Evolutionary conservation across 23 tunicate species (phyloP).

Genomic region (Ascidia mentula): DNA sequence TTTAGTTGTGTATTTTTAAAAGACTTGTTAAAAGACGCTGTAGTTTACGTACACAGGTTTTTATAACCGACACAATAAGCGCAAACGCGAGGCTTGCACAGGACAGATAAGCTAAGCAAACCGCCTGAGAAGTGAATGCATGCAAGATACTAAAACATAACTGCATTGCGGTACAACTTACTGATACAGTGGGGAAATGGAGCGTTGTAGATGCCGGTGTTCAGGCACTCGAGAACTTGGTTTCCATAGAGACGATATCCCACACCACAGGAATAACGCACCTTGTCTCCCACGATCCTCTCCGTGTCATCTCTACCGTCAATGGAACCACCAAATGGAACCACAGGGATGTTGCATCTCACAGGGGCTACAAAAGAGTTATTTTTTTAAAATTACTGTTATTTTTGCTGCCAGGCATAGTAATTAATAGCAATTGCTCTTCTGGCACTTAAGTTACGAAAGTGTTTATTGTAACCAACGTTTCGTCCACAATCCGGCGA

Average conservation of each 20-base stretch:
- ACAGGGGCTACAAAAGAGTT: neutral
- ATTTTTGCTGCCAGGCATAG: no score
- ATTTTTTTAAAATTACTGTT: no score
- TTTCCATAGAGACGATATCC: neutral
- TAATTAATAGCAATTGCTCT: no score
- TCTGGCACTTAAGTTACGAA: no score
- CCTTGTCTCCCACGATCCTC: neutral
- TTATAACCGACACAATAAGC: neutral
- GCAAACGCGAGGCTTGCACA: neutral
- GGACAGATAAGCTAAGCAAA: no score
- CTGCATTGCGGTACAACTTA: neutral
- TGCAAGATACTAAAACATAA: neutral
- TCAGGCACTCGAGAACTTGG: neutral
- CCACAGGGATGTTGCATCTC: neutral
- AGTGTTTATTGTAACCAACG: no score
- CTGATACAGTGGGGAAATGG: neutral
- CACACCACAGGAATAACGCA: neutral
- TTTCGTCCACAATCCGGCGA: no score
- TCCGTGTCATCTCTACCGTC: neutral
- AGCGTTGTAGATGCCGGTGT: neutral
- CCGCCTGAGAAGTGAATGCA: no score
- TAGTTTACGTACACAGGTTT: neutral
- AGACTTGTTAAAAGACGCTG: neutral
- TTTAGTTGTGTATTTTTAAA: no score
- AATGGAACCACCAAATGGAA: neutral